Base-by-base conservation (phyloP, 2,888 invertebrate genomes). In the Pristionchus maxplancki region DNA sequence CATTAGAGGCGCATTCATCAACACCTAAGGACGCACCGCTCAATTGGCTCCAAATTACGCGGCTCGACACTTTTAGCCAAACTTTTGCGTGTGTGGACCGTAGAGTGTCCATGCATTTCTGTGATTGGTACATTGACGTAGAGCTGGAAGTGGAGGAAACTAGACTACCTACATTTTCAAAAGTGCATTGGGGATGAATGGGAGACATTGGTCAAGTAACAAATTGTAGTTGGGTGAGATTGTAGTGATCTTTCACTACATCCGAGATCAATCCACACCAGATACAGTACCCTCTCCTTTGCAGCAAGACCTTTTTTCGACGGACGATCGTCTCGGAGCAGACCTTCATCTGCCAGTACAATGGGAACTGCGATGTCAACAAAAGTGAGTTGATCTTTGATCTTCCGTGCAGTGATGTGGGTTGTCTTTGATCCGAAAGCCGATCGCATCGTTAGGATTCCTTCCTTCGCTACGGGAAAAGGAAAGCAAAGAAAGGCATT, bases 261-360 rank as follows among this genome's bases (percentile, higher is more conserved):
- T 20, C 20, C 3, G 24, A 24, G 74, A 20, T 40, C 74, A 74
- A 5, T 74, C 20, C 24, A 74, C 15, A 37, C 71, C 15, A 37
- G 31, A 37, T 40, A 40, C 40, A 24, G 37, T 74, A 74, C 37
- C 40, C 37, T 24, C 1, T 37, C 28, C 9, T 5, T 92, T 92
- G 90, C 91, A 93, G 93, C 90, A 94, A 94, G 90, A 94, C 94
- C 13, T 94, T 94, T 90, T 94, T 94, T 89, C 93, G 94, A 78
- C 90, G 94, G 86, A 94, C 94, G 44, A 94, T 94, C 82, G 94
- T 94, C 74, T 94, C 93, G 53, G 94, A 93, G 88, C 94, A 94
- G 84, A 93, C 93, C 8, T 94, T 94, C 90, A 94, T 94, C 64
- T 94, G 94, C 89, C 94, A 94, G 89, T 94, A 94, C 89, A 91